Evolutionary conservation across 92 coral and sea anemone genomes (phyloP), one percentile per base, ranked within the genome.

Genomic region (Epizoanthus rinbou): DNA sequence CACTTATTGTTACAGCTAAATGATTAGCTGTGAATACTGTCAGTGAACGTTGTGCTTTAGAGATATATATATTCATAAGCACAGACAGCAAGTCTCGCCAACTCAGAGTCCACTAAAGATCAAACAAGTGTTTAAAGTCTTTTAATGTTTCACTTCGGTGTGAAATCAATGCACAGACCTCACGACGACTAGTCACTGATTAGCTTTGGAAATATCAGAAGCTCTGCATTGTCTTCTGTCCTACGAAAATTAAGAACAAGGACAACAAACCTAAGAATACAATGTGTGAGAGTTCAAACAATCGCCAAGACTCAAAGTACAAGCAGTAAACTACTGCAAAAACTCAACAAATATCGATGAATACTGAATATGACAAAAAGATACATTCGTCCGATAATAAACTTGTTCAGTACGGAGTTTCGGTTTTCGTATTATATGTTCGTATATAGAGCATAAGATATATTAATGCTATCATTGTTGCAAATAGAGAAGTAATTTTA

Each of bases 201-300:
- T n/a, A 71, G 28, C 45, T 41, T 39, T 71, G 76, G 8, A 71
- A 18, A 41, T 71, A 71, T 43, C 75, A 71, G 75, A 71, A 45
- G 39, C 25, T 47, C 17, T 45, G 28, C 33, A 47, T 47, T 71
- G 57, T 71, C 57, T 11, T 71, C 76, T 28, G 73, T 50, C 54
- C 15, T 67, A 67, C 10, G 33, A 67, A 33, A 67, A 67, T 67
- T 67, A 78, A 60, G 82, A 78, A 35, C 56, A 60, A 78, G 37
- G 58, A 62, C 35, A 78, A 62, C 82, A 78, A 78, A 78, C 71
- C 60, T 54, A 62, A 78, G 19, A 78, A 21, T 8, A 39, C 82
- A 78, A 75, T 57, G 43, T 33, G 9, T 17, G 3, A 57, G 69
- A 35, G 52, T 31, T 35, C 57, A 78, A 76, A 76, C 57, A 60